Conservation (phyloP, 2,113 vertebrate genomes). For the Tiliqua scincoides region DNA sequence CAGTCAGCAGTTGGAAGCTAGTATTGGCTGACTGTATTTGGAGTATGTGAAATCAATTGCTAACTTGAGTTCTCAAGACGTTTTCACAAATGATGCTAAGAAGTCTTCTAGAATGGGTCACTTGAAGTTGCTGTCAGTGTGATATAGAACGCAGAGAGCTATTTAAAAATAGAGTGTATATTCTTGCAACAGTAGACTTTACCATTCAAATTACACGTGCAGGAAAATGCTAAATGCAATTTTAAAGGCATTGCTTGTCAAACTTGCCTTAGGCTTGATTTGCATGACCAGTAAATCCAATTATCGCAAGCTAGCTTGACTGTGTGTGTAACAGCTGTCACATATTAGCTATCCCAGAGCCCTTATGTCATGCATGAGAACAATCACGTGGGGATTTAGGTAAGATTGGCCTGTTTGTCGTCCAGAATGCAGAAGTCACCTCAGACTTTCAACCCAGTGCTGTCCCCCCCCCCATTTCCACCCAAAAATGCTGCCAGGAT, state of each 20-base stretch:
- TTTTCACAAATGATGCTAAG: not conserved
- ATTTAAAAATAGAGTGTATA: not conserved
- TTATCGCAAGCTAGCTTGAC: not conserved
- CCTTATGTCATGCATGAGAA: not conserved
- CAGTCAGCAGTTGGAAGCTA: not conserved
- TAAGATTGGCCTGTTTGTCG: too few species aligned
- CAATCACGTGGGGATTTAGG: too few species aligned
- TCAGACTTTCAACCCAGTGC: too few species aligned
- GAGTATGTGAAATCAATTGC: conserved; percentile 27
- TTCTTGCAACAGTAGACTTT: not conserved
- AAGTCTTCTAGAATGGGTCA: not conserved
- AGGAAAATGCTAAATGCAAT: not conserved
- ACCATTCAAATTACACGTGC: not conserved
- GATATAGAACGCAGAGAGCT: not conserved
- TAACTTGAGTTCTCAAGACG: conserved; percentile 36
- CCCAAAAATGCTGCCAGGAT: too few species aligned
- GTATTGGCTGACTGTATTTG: conserved; percentile 29
- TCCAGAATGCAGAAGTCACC: too few species aligned
- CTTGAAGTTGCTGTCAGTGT: not conserved
- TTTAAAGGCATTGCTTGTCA: not conserved
- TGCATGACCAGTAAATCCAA: not conserved
- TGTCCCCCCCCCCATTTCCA: too few species aligned
- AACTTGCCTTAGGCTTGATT: not conserved
- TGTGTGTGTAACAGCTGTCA: not conserved
- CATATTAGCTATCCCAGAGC: not conserved